Base-by-base conservation (phyloP, 2,113 vertebrate species). In the Strix uralensis region DNA sequence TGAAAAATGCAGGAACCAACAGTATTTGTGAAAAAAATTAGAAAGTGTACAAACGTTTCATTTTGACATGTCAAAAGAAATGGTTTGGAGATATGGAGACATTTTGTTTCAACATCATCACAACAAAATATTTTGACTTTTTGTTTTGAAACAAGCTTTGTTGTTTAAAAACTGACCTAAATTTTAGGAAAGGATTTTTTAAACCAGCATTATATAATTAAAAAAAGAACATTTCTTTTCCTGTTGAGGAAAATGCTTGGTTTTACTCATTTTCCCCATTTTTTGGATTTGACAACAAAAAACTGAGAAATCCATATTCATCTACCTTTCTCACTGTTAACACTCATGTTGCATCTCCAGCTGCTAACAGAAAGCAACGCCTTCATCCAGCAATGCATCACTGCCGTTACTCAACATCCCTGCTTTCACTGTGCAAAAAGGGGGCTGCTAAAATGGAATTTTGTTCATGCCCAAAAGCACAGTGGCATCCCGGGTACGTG, bases 71-170 rank as follows among this genome's bases (percentile, higher is more conserved):
- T 97, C 90, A 91, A 80, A 94, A 97, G 90, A 94, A 94, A 46
- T 26, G 78, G 84, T 82, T 96, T 79, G 87, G 94, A 91, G 93
- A 95, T 58, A 26, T 0, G 3, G 78, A 92, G 78, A 75, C 66
- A 72, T 94, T 96, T 94, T 91, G 78, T 85, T 95, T 90, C 81
- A 82, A 73, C 66, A 27, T 61, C 87, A 62, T 57, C 54, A 15
- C 61, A 96, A 90, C 84, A 95, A 96, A 97, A 97, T 97, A 95
- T 97, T 97, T 96, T 97, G 96, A 97, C 96, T 97, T 93, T 77
- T 66, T 95, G 90, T 90, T 96, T 93, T 82, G 87, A 93, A 96
- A 96, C 90, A 86, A 91, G 70, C 14, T 91, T 95, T 92, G 78
- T 94, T 90, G 74, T 92, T 95, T 88, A 82, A 93, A 96, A 95